Conservation (phyloP, 2,113 vertebrate genomes). For the Struthio camelus region DNA sequence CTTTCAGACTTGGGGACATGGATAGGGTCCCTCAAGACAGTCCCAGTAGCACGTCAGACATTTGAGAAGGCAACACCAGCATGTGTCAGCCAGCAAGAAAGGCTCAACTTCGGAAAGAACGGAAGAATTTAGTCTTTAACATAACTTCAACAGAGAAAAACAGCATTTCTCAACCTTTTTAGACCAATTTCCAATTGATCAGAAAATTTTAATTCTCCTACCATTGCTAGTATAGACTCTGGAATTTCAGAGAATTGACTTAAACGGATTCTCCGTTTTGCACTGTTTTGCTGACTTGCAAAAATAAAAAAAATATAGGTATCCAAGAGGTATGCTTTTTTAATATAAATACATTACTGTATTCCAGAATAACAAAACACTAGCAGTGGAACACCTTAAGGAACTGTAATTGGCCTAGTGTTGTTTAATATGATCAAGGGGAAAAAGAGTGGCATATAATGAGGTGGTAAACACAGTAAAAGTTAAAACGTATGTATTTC, state of each 20-base stretch:
- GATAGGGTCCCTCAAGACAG: background rate
- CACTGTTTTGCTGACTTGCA: too few relatives aligned
- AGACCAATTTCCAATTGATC: background rate
- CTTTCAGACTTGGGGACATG: rapidly evolving
- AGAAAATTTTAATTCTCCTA: too few relatives aligned
- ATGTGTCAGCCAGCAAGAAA: background rate
- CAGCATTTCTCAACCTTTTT: background rate
- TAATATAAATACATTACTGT: background rate
- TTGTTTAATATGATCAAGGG: background rate
- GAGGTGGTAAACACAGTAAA: background rate
- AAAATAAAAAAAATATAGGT: too few relatives aligned
- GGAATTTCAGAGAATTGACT: too few relatives aligned
- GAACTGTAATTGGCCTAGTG: background rate
- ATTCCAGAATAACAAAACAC: background rate
- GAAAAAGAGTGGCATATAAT: background rate
- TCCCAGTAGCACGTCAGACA: background rate
- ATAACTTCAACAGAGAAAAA: background rate
- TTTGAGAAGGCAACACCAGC: background rate
- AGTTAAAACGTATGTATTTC: background rate
- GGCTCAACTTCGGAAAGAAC: background rate
- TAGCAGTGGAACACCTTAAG: background rate
- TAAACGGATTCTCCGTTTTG: too few relatives aligned
- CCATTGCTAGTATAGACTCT: too few relatives aligned
- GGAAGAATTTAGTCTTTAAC: background rate
- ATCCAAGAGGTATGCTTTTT: background rate